A percentile compares a stretch with the other conserved stretches of the same genome.
Evolutionary conservation across 2,888 invertebrate genomes (phyloP).

Genomic region (Helobdella robusta): DNA sequence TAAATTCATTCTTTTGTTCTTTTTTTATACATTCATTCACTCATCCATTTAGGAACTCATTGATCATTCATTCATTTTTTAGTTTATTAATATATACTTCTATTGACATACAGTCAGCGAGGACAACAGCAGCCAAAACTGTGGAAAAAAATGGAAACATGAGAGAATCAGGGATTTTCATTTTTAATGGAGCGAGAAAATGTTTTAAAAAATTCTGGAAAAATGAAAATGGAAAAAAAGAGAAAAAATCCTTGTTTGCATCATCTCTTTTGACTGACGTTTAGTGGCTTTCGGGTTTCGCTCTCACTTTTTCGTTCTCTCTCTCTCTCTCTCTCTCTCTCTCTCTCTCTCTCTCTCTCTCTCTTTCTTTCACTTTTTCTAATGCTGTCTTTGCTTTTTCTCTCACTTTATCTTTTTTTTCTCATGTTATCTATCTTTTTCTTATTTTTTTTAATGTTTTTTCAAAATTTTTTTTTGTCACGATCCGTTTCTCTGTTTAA

Average conservation of each 20-base stretch:
- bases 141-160: no score
- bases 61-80: no score
- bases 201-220: background rate
- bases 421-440: background rate
- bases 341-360: background rate
- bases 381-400: background rate
- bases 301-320: background rate
- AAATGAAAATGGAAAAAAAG: background rate
- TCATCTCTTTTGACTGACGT: background rate
- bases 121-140: no score
- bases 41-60: no score
- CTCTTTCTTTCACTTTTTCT: conserved; percentile 2
- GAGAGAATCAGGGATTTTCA: no score
- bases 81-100: no score
- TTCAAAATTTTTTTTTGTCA: background rate
- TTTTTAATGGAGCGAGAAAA: background rate
- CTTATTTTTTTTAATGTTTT: background rate
- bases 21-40: no score
- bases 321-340: conserved; percentile 6
- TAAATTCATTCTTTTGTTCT: no score
- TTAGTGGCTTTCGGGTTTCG: background rate
- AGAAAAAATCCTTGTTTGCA: background rate
- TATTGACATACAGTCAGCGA: no score
- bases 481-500: background rate
- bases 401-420: background rate